Percentiles rank a stretch among this genome's conserved stretches.
These are phyloP conservation scores for Eumeta japonica DNA, from an alignment of 1,140 invertebrate genomes.

Conservation along the genomic window DNA sequence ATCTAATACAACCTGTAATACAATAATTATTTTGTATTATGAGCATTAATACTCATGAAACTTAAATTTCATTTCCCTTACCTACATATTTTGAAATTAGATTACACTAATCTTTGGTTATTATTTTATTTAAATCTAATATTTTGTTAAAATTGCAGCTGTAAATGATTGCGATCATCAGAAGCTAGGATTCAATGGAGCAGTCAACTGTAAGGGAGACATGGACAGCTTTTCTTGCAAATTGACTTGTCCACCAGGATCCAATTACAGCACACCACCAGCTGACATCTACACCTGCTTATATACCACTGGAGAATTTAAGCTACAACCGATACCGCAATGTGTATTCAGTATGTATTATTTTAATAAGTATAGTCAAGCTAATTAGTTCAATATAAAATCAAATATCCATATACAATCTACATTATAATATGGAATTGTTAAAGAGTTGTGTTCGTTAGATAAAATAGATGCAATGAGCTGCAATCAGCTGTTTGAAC, in stretches of 20 bases:
- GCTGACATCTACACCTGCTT: slow-evolving; percentile 66
- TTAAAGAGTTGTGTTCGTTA: slow-evolving; percentile 1
- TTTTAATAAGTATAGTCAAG: background rate
- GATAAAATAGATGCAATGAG: too few species aligned
- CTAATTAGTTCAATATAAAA: slow-evolving; percentile 26
- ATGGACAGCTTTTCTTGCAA: slow-evolving; percentile 62
- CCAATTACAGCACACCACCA: slow-evolving; percentile 62
- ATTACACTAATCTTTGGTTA: too few species aligned
- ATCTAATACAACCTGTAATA: too few species aligned
- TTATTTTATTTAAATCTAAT: too few species aligned
- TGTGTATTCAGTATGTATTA: slow-evolving; percentile 67
- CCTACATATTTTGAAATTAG: too few species aligned
- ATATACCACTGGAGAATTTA: slow-evolving; percentile 67
- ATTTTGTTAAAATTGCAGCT: too few species aligned
- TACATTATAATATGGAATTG: background rate
- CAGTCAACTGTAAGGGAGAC: slow-evolving; percentile 67
- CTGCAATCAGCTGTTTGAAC: too few species aligned
- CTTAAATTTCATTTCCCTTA: too few species aligned
- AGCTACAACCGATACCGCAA: slow-evolving; percentile 70
- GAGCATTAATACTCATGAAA: too few species aligned
- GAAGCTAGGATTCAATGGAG: slow-evolving; percentile 72
- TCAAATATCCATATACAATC: slow-evolving; percentile 10
- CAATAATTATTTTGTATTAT: too few species aligned
- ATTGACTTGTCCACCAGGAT: slow-evolving; percentile 65
- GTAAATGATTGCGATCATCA: slow-evolving; percentile 59